Evolutionary conservation across 2,797 vertebrate species (phyloP).

Genomic region (Pelodytes ibericus): DNA sequence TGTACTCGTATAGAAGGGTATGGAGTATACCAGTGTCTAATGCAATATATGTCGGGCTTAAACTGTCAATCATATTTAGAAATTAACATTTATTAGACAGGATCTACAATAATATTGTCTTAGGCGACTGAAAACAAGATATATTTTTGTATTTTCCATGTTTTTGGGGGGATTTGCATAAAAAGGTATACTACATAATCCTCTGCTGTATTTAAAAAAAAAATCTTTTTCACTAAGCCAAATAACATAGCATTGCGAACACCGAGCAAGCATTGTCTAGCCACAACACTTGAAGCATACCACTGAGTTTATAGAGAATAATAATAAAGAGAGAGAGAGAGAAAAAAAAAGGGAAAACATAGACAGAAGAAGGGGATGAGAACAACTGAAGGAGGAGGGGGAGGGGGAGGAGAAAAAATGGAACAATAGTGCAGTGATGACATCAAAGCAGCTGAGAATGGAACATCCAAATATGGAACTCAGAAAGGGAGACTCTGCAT

Average conservation of each 20-base stretch:
- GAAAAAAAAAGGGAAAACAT: slow-evolving; percentile 65
- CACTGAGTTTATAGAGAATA: slow-evolving; percentile 69
- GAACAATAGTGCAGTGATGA: slow-evolving; percentile 62
- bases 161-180: slow-evolving; percentile 38
- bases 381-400: slow-evolving; percentile 64
- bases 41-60: slow-evolving; percentile 54
- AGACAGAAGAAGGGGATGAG: slow-evolving; percentile 65
- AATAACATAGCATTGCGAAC: slow-evolving; percentile 68
- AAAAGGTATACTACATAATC: slow-evolving; percentile 72
- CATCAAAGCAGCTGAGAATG: slow-evolving; percentile 68
- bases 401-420: slow-evolving; percentile 44
- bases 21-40: slow-evolving; percentile 68
- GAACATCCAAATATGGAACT: slow-evolving; percentile 64
- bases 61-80: slow-evolving; percentile 29
- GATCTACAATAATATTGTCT: too few species aligned
- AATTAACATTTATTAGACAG: slow-evolving; percentile 27
- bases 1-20: slow-evolving; percentile 63
- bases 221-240: slow-evolving; percentile 64
- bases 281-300: slow-evolving; percentile 75
- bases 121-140: too few species aligned
- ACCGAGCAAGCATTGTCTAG: slow-evolving; percentile 78
- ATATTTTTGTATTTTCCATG: slow-evolving; percentile 40
- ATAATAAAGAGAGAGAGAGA: slow-evolving; percentile 67
- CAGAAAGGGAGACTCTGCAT: slow-evolving; percentile 79
- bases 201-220: slow-evolving; percentile 46